phyloP scores from a whole-genome alignment of 2,888 invertebrate genomes.

The Eremobia ochroleuca region DNA sequence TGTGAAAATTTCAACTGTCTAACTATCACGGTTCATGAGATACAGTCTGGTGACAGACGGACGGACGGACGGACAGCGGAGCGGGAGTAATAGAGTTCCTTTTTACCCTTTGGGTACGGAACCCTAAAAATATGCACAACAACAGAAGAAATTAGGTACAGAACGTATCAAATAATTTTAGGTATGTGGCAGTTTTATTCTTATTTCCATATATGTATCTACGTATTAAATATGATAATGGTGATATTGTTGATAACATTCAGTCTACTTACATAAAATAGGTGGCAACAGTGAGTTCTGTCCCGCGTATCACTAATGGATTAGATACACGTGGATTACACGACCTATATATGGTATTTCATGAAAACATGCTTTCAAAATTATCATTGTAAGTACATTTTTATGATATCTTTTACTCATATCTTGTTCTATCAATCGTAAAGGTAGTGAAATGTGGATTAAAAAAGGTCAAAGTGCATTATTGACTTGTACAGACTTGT shows the following conservation, averaged over 20 bases:
- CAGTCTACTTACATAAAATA: constrained; percentile 1
- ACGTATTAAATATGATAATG: background rate
- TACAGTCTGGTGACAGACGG: too few relatives aligned
- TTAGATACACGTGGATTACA: constrained; percentile 42
- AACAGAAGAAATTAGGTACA: background rate
- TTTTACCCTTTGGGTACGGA: too few relatives aligned
- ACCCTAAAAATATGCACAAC: background rate
- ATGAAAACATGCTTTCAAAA: constrained; percentile 33
- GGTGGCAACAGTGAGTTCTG: background rate
- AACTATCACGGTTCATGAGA: too few relatives aligned
- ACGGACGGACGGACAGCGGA: too few relatives aligned
- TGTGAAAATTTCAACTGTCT: too few relatives aligned
- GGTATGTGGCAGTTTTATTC: background rate
- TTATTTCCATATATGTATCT: background rate
- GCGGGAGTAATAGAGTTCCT: too few relatives aligned
- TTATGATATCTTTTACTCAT: background rate
- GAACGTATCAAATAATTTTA: background rate
- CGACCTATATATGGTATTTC: constrained; percentile 4
- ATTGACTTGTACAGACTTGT: too few relatives aligned
- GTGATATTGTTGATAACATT: constrained; percentile 27
- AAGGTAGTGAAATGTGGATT: background rate
- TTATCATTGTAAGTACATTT: constrained; percentile 22
- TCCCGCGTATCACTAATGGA: constrained; percentile 32
- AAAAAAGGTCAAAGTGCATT: background rate
- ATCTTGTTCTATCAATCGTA: background rate